Conservation (phyloP, 1,140 invertebrate genomes). For the Campoletis sonorensis region DNA sequence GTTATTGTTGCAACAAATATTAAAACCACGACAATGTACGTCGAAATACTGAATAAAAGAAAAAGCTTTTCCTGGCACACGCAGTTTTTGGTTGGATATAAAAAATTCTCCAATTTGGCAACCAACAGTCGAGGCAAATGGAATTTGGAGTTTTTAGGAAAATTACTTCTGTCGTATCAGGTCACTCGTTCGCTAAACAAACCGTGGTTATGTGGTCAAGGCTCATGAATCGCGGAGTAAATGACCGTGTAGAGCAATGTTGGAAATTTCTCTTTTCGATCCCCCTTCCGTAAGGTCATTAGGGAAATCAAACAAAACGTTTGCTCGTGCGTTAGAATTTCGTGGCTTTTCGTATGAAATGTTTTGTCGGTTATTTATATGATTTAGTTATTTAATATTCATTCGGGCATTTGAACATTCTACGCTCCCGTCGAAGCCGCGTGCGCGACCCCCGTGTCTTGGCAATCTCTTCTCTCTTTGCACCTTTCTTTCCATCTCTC, state of each 20-base stretch:
- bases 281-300: too few species aligned
- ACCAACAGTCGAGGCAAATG: too few species aligned
- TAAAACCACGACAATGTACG: too few species aligned
- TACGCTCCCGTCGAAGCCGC: slow-evolving; percentile 15
- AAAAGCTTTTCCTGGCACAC: too few species aligned
- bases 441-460: slow-evolving; percentile 30
- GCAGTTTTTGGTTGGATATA: too few species aligned
- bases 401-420: slow-evolving; percentile 22
- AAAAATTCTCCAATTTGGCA: too few species aligned
- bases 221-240: slow-evolving; percentile 52
- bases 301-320: too few species aligned
- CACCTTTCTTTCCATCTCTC: neutral
- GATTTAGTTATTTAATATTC: slow-evolving; percentile 52
- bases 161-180: too few species aligned
- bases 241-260: slow-evolving; percentile 14
- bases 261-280: too few species aligned
- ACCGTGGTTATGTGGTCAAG: slow-evolving; percentile 56
- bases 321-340: neutral
- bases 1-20: too few species aligned
- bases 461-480: slow-evolving; percentile 3
- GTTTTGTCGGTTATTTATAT: slow-evolving; percentile 7
- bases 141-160: too few species aligned
- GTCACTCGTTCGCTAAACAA: slow-evolving; percentile 37
- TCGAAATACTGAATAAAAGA: too few species aligned
- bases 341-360: neutral